Evolutionary conservation across 1,140 invertebrate species (phyloP).

Genomic region (Hylaeus volcanicus): DNA sequence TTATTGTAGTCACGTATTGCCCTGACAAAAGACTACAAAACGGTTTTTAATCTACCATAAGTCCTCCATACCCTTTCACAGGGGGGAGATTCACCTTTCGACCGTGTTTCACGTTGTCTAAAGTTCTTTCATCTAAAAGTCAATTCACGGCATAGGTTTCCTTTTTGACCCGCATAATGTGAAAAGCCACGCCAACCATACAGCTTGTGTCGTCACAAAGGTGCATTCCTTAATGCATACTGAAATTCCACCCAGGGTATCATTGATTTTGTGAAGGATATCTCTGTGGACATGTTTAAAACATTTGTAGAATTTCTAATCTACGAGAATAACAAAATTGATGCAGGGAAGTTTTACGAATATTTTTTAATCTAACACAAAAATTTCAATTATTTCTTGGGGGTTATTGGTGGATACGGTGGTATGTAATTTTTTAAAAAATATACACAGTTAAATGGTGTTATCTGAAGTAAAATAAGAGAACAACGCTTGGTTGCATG

Average conservation of each 20-base stretch:
- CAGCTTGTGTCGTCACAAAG: not conserved
- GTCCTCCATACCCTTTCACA: not conserved
- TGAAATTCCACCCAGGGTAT: not conserved
- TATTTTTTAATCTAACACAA: too few species aligned
- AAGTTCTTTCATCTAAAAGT: slow-evolving; percentile 52
- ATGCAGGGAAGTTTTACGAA: too few species aligned
- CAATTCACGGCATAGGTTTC: slow-evolving; percentile 40
- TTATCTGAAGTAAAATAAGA: too few species aligned
- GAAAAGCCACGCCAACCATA: not conserved
- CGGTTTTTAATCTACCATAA: slow-evolving; percentile 39
- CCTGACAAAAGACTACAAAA: slow-evolving; percentile 41
- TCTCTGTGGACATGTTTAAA: not conserved
- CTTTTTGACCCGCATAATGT: slow-evolving; percentile 13
- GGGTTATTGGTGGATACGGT: too few species aligned
- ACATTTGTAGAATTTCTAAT: too few species aligned
- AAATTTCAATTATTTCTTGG: too few species aligned
- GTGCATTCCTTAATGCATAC: not conserved
- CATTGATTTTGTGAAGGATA: not conserved
- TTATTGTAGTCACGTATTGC: slow-evolving; percentile 21
- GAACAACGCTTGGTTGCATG: too few species aligned
- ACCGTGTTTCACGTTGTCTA: slow-evolving; percentile 31
- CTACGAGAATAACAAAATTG: too few species aligned
- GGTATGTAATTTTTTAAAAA: too few species aligned
- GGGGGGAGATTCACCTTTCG: slow-evolving; percentile 34
- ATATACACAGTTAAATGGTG: too few species aligned